phyloP scores from a whole-genome alignment of 2,797 vertebrate species.

The Acipenser transmontanus region DNA sequence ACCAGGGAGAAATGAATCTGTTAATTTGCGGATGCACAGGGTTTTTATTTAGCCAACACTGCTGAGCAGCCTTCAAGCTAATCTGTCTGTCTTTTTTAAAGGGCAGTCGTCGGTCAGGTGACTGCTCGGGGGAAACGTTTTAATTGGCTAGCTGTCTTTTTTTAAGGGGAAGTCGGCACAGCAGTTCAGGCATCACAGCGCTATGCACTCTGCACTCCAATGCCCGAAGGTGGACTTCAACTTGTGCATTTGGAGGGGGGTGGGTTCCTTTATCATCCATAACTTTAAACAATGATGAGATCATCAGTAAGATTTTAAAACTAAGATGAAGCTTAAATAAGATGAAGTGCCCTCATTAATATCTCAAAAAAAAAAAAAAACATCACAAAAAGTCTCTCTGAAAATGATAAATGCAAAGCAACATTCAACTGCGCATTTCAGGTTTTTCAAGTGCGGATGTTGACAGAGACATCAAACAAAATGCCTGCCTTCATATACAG shows the following conservation, averaged over 20 bases:
- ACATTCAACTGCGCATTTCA: not conserved
- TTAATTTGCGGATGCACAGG: constrained; percentile 30
- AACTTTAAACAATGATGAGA: too few species aligned
- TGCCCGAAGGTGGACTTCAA: constrained; percentile 25
- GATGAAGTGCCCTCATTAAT: too few species aligned
- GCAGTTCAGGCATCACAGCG: constrained; percentile 21
- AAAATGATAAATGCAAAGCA: too few species aligned
- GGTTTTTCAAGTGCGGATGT: not conserved
- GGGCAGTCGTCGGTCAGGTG: constrained; percentile 44
- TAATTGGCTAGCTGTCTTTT: not conserved
- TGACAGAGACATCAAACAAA: too few species aligned
- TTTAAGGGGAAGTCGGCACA: constrained; percentile 31
- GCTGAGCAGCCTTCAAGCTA: constrained; percentile 34
- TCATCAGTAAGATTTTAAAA: too few species aligned
- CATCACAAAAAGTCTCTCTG: too few species aligned
- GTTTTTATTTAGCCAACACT: constrained; percentile 42
- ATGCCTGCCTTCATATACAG: too few species aligned
- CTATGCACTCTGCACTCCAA: constrained; percentile 25
- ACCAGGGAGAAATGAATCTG: constrained; percentile 35
- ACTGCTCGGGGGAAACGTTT: not conserved
- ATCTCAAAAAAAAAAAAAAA: too few species aligned
- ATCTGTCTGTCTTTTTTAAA: constrained; percentile 37
- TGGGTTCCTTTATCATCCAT: too few species aligned
- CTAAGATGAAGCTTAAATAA: too few species aligned
- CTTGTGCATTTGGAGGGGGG: constrained; percentile 24